These are phyloP conservation scores for Reticulitermes lucifugus DNA, from an alignment of 2,888 invertebrate genomes.

Conservation along the genomic window DNA sequence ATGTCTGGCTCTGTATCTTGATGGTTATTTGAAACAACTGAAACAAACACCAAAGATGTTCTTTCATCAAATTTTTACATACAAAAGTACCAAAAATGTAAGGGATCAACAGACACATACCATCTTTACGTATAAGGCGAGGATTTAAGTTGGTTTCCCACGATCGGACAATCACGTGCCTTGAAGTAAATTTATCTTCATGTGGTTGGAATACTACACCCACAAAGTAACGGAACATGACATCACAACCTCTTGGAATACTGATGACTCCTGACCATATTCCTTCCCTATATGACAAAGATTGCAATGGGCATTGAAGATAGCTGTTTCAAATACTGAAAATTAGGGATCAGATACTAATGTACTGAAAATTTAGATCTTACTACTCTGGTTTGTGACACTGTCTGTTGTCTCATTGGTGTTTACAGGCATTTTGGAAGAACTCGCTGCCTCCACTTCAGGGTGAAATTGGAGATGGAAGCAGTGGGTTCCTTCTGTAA, in stretches of 20 bases:
- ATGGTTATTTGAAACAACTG: constrained; percentile 38
- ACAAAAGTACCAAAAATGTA: background rate
- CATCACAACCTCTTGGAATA: constrained; percentile 75
- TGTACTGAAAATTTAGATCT: too few relatives aligned
- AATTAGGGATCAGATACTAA: too few relatives aligned
- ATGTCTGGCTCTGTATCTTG: constrained; percentile 64
- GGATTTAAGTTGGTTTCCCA: constrained; percentile 87
- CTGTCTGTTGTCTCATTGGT: too few relatives aligned
- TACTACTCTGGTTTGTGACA: too few relatives aligned
- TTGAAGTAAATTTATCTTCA: constrained; percentile 62
- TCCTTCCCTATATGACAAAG: constrained; percentile 57
- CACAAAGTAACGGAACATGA: constrained; percentile 82
- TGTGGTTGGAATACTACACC: constrained; percentile 72
- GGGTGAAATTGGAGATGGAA: too few relatives aligned
- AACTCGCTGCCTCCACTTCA: too few relatives aligned
- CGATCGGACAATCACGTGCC: constrained; percentile 72
- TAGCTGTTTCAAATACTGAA: too few relatives aligned
- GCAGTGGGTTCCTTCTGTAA: too few relatives aligned
- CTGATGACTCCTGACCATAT: constrained; percentile 74
- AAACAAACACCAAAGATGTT: constrained; percentile 1
- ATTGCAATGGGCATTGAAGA: background rate
- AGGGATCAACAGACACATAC: constrained; percentile 57
- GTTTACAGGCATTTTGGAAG: too few relatives aligned
- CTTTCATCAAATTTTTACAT: background rate
- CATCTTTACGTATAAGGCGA: constrained; percentile 69